Evolutionary conservation across 92 coral and sea anemone species (phyloP).

Genomic region (Palythoa grandis): DNA sequence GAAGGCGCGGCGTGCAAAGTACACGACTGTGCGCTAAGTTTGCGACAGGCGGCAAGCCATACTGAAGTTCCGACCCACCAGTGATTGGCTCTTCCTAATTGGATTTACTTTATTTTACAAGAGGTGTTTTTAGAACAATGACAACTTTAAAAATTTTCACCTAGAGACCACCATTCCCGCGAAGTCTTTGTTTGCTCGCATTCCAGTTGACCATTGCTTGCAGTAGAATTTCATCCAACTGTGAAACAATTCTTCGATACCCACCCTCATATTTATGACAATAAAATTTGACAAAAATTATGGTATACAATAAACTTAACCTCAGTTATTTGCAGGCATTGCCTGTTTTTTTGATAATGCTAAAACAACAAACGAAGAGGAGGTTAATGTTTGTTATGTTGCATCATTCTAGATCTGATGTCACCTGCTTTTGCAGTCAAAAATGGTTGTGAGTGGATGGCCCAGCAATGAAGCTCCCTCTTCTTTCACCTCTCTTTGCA

Average conservation of each 20-base stretch:
- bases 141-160: neutral
- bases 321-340: no score
- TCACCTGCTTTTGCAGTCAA: no score
- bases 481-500: no score
- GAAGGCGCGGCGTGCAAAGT: neutral
- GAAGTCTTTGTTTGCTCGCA: neutral
- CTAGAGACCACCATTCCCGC: neutral
- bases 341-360: no score
- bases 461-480: no score
- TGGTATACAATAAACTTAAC: no score
- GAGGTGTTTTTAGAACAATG: neutral
- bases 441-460: no score
- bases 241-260: neutral
- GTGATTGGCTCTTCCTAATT: neutral
- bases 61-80: neutral
- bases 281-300: neutral
- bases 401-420: no score
- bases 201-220: no score
- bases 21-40: conserved; percentile 1
- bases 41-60: neutral
- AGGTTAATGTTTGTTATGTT: no score
- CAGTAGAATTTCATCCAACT: neutral
- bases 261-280: neutral
- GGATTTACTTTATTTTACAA: neutral
- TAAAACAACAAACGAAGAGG: no score